phyloP scores from a whole-genome alignment of 2,888 invertebrate genomes.

The Hymenopus coronatus region DNA sequence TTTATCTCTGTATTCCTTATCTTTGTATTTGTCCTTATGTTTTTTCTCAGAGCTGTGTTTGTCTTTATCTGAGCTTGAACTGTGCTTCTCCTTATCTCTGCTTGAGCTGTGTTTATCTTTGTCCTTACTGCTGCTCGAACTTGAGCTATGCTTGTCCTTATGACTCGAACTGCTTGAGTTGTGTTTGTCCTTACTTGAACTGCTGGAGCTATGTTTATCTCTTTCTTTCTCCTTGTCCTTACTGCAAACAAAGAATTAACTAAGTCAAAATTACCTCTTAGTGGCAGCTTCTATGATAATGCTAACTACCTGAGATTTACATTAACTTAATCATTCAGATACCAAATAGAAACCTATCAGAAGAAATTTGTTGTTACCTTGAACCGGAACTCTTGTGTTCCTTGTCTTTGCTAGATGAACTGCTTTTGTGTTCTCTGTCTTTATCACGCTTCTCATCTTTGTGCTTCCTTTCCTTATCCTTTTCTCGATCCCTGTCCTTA shows the following conservation, averaged over 20 bases:
- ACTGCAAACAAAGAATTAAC: background rate
- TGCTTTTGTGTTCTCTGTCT: constrained; percentile 41
- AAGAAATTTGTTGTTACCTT: constrained; percentile 23
- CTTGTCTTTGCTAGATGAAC: constrained; percentile 51
- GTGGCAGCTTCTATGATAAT: no score
- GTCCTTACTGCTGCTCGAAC: constrained; percentile 42
- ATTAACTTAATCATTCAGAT: no score
- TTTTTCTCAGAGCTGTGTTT: constrained; percentile 41
- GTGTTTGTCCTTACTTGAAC: constrained; percentile 42
- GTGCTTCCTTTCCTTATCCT: constrained; percentile 47
- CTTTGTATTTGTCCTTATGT: constrained; percentile 21
- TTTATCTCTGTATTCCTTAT: background rate
- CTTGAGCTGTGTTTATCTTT: constrained; percentile 45
- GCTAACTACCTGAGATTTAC: no score
- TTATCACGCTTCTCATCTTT: constrained; percentile 34
- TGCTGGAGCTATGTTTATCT: constrained; percentile 34
- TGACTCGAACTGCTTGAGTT: constrained; percentile 40
- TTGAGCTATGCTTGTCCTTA: constrained; percentile 35
- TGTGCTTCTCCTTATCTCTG: constrained; percentile 48
- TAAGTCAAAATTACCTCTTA: no score
- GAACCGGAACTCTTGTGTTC: constrained; percentile 37
- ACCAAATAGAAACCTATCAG: background rate
- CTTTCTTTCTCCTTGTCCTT: constrained; percentile 42
- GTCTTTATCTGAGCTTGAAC: constrained; percentile 50
- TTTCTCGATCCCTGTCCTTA: constrained; percentile 45